These are phyloP conservation scores for Hydractinia symbiolongicarpus DNA, from an alignment of 30 jellyfish, hydroid and myxozoan genomes.

Conservation along the genomic window DNA sequence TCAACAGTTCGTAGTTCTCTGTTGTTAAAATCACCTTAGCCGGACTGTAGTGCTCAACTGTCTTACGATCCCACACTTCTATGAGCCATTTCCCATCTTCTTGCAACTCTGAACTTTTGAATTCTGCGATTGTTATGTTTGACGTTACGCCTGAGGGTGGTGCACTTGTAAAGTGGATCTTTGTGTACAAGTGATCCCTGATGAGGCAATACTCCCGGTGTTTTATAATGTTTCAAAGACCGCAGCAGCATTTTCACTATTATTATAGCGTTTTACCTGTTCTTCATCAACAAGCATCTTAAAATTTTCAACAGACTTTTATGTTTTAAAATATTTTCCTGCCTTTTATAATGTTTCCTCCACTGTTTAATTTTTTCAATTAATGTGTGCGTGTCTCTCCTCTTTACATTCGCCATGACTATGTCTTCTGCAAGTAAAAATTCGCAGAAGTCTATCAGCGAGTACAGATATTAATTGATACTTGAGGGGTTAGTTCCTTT, in stretches of 20 bases:
- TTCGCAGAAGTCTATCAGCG: conserved; percentile 5
- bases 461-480: background rate
- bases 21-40: background rate
- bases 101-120: background rate
- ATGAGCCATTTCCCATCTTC: background rate
- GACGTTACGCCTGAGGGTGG: conserved; percentile 4
- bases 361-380: background rate
- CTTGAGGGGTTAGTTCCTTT: background rate
- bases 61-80: conserved; percentile 17
- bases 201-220: background rate
- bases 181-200: background rate
- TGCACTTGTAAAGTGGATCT: conserved; percentile 3
- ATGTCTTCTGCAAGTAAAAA: conserved; percentile 3
- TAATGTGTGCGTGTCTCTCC: background rate
- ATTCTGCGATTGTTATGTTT: conserved; percentile 8
- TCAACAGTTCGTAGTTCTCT: background rate
- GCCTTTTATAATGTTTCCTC: conserved; percentile 1
- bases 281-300: no score
- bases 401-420: background rate
- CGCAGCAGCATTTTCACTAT: no score
- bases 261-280: no score
- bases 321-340: background rate
- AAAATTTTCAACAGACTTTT: background rate
- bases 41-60: conserved; percentile 10
- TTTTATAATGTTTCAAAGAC: background rate